A percentile compares a stretch with the other conserved stretches of the same genome.
These are phyloP conservation scores for Steinernema feltiae DNA, from an alignment of 1,140 invertebrate species.

Conservation along the genomic window DNA sequence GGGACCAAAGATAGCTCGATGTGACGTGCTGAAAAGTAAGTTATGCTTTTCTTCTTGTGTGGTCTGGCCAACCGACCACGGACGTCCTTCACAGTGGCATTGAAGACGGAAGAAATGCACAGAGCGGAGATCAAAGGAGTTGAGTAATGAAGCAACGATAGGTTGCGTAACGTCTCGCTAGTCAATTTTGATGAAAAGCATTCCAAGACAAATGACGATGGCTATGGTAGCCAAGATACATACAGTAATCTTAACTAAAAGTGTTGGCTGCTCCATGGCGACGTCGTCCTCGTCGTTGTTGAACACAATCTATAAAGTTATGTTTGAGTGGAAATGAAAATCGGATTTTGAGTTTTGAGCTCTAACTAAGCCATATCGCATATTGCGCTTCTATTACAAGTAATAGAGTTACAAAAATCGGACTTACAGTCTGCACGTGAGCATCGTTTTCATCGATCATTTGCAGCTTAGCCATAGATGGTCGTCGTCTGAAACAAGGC, in stretches of 20 bases:
- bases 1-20: no score
- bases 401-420: no score
- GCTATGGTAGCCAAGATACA: not conserved
- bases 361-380: no score
- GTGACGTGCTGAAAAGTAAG: no score
- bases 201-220: not conserved
- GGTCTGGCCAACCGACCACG: not conserved
- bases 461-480: not conserved
- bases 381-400: no score
- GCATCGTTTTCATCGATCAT: not conserved
- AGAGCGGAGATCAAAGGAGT: not conserved
- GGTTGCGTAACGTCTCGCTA: not conserved
- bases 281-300: not conserved
- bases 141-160: not conserved
- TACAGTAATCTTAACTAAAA: not conserved
- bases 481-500: not conserved
- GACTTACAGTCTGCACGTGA: not conserved
- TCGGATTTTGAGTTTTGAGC: no score
- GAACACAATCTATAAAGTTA: not conserved
- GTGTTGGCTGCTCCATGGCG: not conserved
- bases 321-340: no score
- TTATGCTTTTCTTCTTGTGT: not conserved
- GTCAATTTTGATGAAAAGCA: not conserved
- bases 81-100: no score
- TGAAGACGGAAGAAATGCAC: not conserved